Base-by-base conservation (phyloP, 2,888 invertebrate genomes). In the Epinotia demarniana region DNA sequence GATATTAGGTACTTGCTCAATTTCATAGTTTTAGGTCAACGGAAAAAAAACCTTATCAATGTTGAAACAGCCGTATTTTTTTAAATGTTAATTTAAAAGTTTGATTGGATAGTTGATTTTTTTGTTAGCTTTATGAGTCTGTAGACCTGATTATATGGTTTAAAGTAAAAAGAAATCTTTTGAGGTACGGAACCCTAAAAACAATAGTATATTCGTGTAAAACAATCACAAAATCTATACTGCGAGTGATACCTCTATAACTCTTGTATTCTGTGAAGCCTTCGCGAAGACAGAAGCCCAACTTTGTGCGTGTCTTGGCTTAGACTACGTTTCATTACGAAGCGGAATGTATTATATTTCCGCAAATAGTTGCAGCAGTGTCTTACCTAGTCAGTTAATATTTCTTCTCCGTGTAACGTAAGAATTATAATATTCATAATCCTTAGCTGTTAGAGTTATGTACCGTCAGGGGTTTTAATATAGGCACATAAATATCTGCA, bases 311-410 rank as follows among this genome's bases (percentile, higher is more conserved):
- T 27, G 66, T 5, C 12, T 27, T 55, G 16, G 23, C 16, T 23
- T 63, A 62, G 19, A 49, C 39, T 3, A 39, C 46, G 58, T 58
- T 72, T 66, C 27, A 58, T 66, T 46, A 66, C 43, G 58, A 46
- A 72, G 33, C 46, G 49, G 57, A 46, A 33, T 49, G 12, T 72
- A 62, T 60, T 58, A 70, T 9, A n/a, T 61, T 53, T 33, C 49
- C 49, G 16, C 16, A 49, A 49, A 49, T 49, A 46, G 46, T 58
- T 69, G 27, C 57, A 13, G 68, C 23, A 46, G 16, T 49, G n/a
- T n/a, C n/a, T n/a, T n/a, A n/a, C n/a, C n/a, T 49, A 49, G 11
- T 12, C 13, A 13, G 46, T 46, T 46, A 46, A 11, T 46, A 46
- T 46, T 13, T 13, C 13, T 16, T 13, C 16, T 49, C 3, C 16